Base-by-base conservation (phyloP, 2,113 vertebrate species). In the Microcebus lehilahytsara region DNA sequence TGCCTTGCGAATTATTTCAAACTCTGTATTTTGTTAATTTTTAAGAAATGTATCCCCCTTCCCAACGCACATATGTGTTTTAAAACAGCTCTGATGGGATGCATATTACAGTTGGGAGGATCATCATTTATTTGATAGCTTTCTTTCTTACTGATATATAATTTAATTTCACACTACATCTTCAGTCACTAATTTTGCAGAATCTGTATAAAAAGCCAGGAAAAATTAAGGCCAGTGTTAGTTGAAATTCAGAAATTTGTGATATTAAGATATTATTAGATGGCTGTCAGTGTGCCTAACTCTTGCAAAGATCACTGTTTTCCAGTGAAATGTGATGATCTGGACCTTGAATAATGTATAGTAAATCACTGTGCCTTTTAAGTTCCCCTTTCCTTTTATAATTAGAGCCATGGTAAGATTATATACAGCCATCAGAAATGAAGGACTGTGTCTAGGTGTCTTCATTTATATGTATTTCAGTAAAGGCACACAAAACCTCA, bases 211-310 rank as follows among this genome's bases (percentile, higher is more conserved):
- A 94, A 85, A 95, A 56, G 40, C 79, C 91, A 96, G 83, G 69
- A 71, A 60, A 97, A 97, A 97, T 93, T 71, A 98, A 98, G 97
- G 96, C 85, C 85, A 51, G 49, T 77, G 78, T 97, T 94, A 95
- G 97, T 96, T 92, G 75, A 95, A 95, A 94, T 89, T 98, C 91
- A 97, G 92, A 32, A 5, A 1, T 75, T 93, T 98, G 98, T 95
- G 32, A 72, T 98, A 96, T 96, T 97, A 94, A 66, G 20, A 75
- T 56, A 56, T 7, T 19, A 56, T 19, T 95, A 92, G 96, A 85
- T 8, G 74, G 14, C 0, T 95, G 75, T 95, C 95, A 89, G 66
- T 66, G 10, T 80, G 32, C 92, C 86, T 37, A 66, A 91, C 46
- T 58, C 79, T 42, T 75, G 71, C 86, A n/a, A 81, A 93, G 94